Evolutionary conservation across 2,888 invertebrate species (phyloP).

Genomic region (Agriopis aurantiaria): DNA sequence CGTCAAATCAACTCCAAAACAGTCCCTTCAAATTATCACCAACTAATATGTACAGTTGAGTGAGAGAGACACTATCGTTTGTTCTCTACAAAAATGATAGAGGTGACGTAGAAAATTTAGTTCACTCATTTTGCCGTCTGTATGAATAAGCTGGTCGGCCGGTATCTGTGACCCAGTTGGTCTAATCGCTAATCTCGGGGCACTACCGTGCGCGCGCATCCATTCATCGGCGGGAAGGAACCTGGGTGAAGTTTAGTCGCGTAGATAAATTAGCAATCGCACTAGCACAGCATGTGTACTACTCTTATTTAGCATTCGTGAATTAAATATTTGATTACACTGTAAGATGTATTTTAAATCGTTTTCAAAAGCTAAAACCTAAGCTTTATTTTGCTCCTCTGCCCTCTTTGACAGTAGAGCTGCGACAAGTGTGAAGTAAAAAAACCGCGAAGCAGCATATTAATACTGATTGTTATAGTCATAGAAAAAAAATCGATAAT

Average conservation of each 20-base stretch:
- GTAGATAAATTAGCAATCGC: neutral
- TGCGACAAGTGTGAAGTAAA: too few species aligned
- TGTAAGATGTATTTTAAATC: neutral
- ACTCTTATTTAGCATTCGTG: neutral
- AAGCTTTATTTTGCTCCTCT: too few species aligned
- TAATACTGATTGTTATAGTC: too few species aligned
- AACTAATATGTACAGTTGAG: neutral
- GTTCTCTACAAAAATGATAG: neutral
- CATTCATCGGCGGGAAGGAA: constrained; percentile 60
- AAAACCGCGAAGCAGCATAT: too few species aligned
- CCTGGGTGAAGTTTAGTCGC: neutral
- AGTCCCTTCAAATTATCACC: constrained; percentile 19
- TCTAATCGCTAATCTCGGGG: constrained; percentile 55
- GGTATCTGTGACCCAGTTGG: constrained; percentile 64
- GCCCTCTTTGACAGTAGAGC: too few species aligned
- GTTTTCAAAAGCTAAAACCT: too few species aligned
- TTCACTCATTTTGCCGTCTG: neutral
- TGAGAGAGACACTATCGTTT: neutral
- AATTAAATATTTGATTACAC: neutral
- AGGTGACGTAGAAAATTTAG: neutral
- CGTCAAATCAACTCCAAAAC: constrained; percentile 38
- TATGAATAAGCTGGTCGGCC: constrained; percentile 9
- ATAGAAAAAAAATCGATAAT: too few species aligned
- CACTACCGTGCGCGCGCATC: constrained; percentile 73
- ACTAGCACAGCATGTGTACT: neutral